These are phyloP conservation scores for Bellardia pandia DNA, from an alignment of 2,888 invertebrate genomes.

Conservation along the genomic window DNA sequence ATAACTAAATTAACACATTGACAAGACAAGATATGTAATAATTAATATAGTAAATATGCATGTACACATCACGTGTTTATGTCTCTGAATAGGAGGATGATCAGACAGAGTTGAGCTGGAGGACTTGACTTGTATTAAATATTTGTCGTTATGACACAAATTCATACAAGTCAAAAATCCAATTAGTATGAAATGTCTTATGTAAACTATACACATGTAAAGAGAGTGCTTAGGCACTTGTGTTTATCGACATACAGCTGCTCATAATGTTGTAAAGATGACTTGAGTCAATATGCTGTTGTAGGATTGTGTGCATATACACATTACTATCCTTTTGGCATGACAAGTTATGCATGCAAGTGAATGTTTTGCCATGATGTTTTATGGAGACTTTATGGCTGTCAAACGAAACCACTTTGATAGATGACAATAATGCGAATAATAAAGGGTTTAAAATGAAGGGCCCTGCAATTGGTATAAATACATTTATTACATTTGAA, in stretches of 20 bases:
- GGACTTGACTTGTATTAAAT: constrained; percentile 59
- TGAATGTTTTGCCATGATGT: constrained; percentile 21
- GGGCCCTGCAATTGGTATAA: not conserved
- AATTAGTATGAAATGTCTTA: constrained; percentile 68
- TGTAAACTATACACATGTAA: constrained; percentile 13
- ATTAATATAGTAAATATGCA: not conserved
- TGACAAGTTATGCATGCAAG: constrained; percentile 27
- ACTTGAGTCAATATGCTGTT: constrained; percentile 34
- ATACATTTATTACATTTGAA: not conserved
- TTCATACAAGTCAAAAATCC: constrained; percentile 68
- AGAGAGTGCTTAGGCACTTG: not conserved
- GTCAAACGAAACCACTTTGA: constrained; percentile 33
- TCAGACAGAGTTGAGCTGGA: constrained; percentile 14
- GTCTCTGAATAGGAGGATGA: not conserved
- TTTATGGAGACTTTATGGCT: constrained; percentile 54
- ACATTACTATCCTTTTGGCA: constrained; percentile 43
- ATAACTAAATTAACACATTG: not conserved
- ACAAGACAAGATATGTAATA: not conserved
- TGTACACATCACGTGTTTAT: not conserved
- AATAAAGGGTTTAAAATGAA: not conserved
- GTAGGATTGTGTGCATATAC: not conserved
- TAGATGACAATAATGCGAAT: not conserved
- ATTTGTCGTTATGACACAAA: constrained; percentile 64
- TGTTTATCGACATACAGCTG: not conserved
- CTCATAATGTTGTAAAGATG: constrained; percentile 1